Evolutionary conservation across 2,113 vertebrate species (phyloP), one percentile per base, ranked within the genome.

Genomic region (Eurystomus gularis): DNA sequence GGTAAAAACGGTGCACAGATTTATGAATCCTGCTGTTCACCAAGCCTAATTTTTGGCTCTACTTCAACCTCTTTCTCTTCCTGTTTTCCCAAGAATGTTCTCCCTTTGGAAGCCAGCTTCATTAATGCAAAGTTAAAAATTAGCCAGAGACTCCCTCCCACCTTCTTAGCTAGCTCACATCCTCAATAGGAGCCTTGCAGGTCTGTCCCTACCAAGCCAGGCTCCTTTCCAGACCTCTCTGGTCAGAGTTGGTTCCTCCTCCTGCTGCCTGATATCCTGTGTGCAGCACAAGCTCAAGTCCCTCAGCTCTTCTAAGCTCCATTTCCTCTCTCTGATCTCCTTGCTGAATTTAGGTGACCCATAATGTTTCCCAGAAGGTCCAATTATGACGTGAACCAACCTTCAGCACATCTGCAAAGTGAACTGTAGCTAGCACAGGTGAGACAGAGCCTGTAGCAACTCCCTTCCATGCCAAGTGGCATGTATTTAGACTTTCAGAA

Each of bases 351-450:
- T 86, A 94, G 86, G 92, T 92, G 92, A 86, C 82, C 95, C 61
- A 28, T 75, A 84, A 93, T 92, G 52, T 72, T 93, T 94, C 95
- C 94, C 94, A 96, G 94, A 90, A 88, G 90, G 90, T 72, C 82
- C 81, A 90, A 17, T 94, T 96, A 93, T 61, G 70, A 94, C 1
- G 3, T 44, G 86, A 87, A 66, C 60, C 80, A 73, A 82, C 92
- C 90, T 88, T 92, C 82, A 81, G 64, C 92, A 86, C 72, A 88
- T 89, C 76, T 96, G 96, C 79, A 81, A 91, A 82, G 68, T 33
- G 39, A 89, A 48, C 92, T 81, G 66, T 24, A 55, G 58, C 79
- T 77, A 54, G 52, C 64, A 90, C 76, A 95, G 93, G 96, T 96
- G 96, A 95, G 87, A 35, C 64, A 0, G 1, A 88, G 58, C 60